Base-by-base conservation (phyloP, 2,888 invertebrate genomes). In the Agrochola macilenta region DNA sequence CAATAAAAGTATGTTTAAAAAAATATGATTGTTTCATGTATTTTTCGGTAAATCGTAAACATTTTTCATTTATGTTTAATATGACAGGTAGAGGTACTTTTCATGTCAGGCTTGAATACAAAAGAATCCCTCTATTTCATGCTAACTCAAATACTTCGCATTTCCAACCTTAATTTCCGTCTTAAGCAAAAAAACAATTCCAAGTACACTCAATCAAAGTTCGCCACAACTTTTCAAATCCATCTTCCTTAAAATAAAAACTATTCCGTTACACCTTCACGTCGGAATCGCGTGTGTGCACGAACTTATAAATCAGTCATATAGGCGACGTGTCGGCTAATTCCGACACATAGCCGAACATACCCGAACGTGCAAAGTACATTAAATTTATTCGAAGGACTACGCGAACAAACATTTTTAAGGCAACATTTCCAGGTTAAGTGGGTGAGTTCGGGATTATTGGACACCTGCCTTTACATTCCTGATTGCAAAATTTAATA, bases 401-500 rank as follows among this genome's bases (percentile, higher is more conserved):
- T 85, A 73, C 52, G 52, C 4, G 35, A 68, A 82, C 43, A 63
- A 82, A 85, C 63, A 66, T 35, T 52, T 58, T 60, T 74, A 81
- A 78, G 65, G 58, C 39, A 82, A 76, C 43, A 66, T 76, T 85
- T 83, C 9, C 30, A 64, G 70, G 63, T 74, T 77, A 82, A 74
- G 49, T 70, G 23, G 58, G 69, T 60, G 64, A 71, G 60, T 77
- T 83, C 30, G 57, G 72, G 68, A 69, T 71, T 83, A 63, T 83
- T 64, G 73, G 60, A 35, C 78, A 58, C 57, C 68, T 85, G 60
- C 54, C 30, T 74, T 64, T 68, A 73, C 58, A 35, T 64, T 78
- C 68, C 65, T 69, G 71, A 82, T 71, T 74, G 26, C 61, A 26
- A 86, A 83, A 86, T 74, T 74, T 20, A 52, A 64, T 64, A 39